phyloP scores from a whole-genome alignment of 2,797 vertebrate species.

The Peromyscus aztecus region DNA sequence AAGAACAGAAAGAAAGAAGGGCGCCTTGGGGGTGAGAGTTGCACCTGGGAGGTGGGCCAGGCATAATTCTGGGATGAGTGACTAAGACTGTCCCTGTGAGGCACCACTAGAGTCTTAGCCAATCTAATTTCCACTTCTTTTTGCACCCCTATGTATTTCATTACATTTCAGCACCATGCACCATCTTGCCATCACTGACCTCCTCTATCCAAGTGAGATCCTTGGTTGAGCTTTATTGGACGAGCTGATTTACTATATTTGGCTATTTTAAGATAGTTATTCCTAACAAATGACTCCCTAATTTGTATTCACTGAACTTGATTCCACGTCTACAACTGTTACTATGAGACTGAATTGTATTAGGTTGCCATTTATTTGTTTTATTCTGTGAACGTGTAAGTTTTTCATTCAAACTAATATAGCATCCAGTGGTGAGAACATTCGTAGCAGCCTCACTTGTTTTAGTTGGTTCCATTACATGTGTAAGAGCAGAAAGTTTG shows the following conservation, averaged over 20 bases:
- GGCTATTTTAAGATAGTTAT: constrained; percentile 35
- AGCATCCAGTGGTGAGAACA: constrained; percentile 67
- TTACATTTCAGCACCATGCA: background rate
- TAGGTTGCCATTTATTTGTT: constrained; percentile 56
- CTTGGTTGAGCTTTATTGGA: background rate
- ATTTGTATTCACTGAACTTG: constrained; percentile 55
- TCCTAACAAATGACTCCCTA: background rate
- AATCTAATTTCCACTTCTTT: background rate
- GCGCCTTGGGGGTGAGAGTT: background rate
- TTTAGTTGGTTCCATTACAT: constrained; percentile 73
- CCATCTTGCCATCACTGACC: background rate
- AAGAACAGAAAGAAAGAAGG: background rate
- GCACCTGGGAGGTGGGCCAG: background rate
- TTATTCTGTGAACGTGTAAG: constrained; percentile 42
- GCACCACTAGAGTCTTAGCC: background rate
- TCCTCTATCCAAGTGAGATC: background rate
- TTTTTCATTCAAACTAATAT: constrained; percentile 69
- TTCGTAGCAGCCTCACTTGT: constrained; percentile 58
- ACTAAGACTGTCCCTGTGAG: background rate
- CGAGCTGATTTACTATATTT: background rate
- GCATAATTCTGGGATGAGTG: background rate
- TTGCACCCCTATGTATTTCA: background rate
- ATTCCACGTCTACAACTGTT: constrained; percentile 41
- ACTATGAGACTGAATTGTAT: constrained; percentile 13
- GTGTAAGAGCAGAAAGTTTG: constrained; percentile 58